Conservation (phyloP, 2,113 vertebrate species). For the Campylorhamphus procurvoides region DNA sequence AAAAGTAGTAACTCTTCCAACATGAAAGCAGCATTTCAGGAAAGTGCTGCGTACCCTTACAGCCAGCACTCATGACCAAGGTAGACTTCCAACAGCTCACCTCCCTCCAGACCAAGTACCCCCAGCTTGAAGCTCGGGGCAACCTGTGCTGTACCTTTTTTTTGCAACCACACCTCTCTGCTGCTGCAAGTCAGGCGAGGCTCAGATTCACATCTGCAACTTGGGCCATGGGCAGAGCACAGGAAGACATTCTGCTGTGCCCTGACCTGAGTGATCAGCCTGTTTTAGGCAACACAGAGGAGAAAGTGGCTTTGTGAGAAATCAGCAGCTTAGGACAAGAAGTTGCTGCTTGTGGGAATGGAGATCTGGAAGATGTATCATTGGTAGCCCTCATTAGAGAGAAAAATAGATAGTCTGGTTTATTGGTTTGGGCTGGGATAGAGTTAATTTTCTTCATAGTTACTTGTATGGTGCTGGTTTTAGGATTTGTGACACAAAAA, state of each 20-base stretch:
- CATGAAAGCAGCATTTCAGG: not conserved
- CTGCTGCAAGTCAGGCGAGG: not conserved
- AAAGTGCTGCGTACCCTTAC: not conserved
- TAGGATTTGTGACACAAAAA: not conserved
- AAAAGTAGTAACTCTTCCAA: not conserved
- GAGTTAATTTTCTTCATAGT: not conserved
- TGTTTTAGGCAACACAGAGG: not conserved
- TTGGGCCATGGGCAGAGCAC: not conserved
- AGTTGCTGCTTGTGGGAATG: not conserved
- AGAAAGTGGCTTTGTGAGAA: not conserved
- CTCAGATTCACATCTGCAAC: not conserved
- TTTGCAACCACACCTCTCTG: not conserved
- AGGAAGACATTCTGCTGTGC: not conserved
- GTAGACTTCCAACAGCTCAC: not conserved
- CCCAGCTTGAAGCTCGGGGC: not conserved
- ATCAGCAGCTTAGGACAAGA: not conserved
- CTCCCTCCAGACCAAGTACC: not conserved
- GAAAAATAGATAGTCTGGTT: not conserved
- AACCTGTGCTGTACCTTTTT: not conserved
- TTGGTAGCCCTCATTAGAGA: not conserved
- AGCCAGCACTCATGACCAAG: not conserved
- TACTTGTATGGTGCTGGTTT: fast-evolving
- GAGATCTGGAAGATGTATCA: not conserved
- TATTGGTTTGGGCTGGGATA: not conserved
- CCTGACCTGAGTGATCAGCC: fast-evolving